Conservation (phyloP, 2,888 invertebrate species). For the Himalopsyche kuldschensis region DNA sequence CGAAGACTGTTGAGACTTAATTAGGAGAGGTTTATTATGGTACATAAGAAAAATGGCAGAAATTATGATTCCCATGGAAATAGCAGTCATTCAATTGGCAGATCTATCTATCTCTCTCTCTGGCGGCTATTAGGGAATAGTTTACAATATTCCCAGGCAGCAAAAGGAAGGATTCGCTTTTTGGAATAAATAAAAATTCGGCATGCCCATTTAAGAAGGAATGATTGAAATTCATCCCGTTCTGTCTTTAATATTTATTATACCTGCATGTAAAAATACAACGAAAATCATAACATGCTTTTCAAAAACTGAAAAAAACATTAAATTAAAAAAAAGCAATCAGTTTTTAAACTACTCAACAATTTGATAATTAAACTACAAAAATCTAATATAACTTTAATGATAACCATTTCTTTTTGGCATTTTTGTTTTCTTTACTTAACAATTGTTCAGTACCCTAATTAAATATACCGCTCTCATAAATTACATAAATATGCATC, state of each 20-base stretch:
- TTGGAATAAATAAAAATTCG: too few relatives aligned
- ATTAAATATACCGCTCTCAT: neutral
- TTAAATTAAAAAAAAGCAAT: neutral
- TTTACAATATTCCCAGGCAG: too few relatives aligned
- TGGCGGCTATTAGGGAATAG: too few relatives aligned
- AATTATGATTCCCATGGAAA: too few relatives aligned
- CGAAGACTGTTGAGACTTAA: too few relatives aligned
- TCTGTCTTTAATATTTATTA: neutral
- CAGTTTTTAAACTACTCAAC: neutral
- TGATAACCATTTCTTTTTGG: slow-evolving; percentile 19
- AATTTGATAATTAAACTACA: neutral
- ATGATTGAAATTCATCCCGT: neutral
- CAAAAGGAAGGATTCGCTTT: too few relatives aligned
- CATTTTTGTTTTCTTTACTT: slow-evolving; percentile 18
- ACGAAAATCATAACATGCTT: neutral
- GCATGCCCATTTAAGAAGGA: neutral
- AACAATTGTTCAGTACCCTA: neutral
- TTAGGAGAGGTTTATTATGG: too few relatives aligned
- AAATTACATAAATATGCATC: neutral
- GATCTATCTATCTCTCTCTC: too few relatives aligned
- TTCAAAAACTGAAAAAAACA: neutral
- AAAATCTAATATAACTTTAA: slow-evolving; percentile 15
- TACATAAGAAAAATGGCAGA: too few relatives aligned
- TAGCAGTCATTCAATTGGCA: too few relatives aligned
- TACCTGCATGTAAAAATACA: neutral